These are phyloP conservation scores for Aplochiton taeniatus DNA, from an alignment of 2,797 vertebrate genomes.

Conservation along the genomic window DNA sequence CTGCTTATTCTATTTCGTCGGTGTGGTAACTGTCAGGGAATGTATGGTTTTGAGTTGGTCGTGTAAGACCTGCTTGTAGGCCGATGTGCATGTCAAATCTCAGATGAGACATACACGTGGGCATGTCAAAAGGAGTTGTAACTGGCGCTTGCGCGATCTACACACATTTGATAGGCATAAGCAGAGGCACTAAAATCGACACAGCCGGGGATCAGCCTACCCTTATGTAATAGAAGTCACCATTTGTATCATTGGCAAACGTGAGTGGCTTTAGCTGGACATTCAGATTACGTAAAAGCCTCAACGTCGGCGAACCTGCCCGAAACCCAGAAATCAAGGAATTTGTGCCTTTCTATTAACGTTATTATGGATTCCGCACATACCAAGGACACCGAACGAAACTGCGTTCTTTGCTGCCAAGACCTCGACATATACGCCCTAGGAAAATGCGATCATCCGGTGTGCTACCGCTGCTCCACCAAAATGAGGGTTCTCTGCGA, in stretches of 20 bases:
- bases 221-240: conserved; percentile 30
- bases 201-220: background rate
- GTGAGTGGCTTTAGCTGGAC: conserved; percentile 43
- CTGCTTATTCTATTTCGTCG: no score
- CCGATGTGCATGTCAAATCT: no score
- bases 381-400: conserved; percentile 77
- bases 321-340: conserved; percentile 25
- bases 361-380: conserved; percentile 67
- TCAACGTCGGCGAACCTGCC: background rate
- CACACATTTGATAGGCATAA: background rate
- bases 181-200: background rate
- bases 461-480: conserved; percentile 97
- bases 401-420: conserved; percentile 93
- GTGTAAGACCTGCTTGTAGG: no score
- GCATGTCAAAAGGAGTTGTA: no score
- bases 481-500: conserved; percentile 97
- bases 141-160: no score
- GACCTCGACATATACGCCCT: conserved; percentile 91
- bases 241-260: background rate
- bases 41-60: no score
- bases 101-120: no score
- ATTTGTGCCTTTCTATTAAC: conserved; percentile 37
- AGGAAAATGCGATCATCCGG: conserved; percentile 96
- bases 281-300: conserved; percentile 60
- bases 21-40: no score